Evolutionary conservation across 1,140 invertebrate genomes (phyloP), one percentile per base, ranked within the genome.

Genomic region (Eulimnadia texana): DNA sequence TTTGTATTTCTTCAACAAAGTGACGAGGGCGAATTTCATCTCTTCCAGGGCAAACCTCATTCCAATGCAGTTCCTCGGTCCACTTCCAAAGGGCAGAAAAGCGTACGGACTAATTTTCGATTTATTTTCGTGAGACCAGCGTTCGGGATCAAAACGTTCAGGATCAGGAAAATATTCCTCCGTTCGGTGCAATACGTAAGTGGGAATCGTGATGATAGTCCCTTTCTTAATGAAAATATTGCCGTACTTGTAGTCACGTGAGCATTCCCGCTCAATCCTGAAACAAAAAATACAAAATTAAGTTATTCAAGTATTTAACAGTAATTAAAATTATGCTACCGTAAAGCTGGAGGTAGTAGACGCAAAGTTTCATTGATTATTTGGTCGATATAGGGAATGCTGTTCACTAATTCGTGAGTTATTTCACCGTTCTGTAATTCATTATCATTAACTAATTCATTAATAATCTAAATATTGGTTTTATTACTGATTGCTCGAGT

Each of bases 401-500:
- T 72, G 58, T 79, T 71, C 29, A 85, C 71, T 20, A 76, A 76
- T 29, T 85, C n/a, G n/a, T n/a, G n/a, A n/a, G n/a, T n/a, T n/a
- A n/a, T n/a, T n/a, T n/a, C n/a, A n/a, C n/a, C n/a, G 78, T 67
- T 83, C 84, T 2, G 77, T 75, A 25, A 84, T 66, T 67, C 76
- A 70, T 0, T 77, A 76, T 19, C 68, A 25, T 54, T 20, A 1
- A 22, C 1, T 25, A 3, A 54, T 16, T 54, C n/a, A 66, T 49
- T 66, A 73, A 64, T 66, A 70, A 50, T 50, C 28, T 0, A 50
- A 47, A 47, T 23, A 11, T 3, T 23, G 42, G n/a, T 47, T 47
- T n/a, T 42, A 11, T 58, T 62, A 63, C 59, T 47, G 65, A 63
- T 10, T 63, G 11, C 3, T 27, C 53, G 27, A 64, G 24, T 50